phyloP scores from a whole-genome alignment of 2,797 vertebrate genomes.

The Loris lydekkerianus region DNA sequence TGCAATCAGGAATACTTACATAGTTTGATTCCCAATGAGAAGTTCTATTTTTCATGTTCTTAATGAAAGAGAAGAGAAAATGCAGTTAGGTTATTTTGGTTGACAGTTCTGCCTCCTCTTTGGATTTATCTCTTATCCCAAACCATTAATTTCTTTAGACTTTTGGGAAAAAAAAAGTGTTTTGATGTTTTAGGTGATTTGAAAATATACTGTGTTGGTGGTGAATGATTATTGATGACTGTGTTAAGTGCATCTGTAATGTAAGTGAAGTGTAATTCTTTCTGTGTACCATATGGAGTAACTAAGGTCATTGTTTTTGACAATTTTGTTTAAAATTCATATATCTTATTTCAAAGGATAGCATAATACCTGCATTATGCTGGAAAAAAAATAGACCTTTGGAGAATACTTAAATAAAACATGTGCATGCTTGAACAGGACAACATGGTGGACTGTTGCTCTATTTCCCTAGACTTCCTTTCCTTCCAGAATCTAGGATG shows the following conservation, averaged over 20 bases:
- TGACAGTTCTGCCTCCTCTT: conserved; percentile 81
- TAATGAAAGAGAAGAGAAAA: conserved; percentile 82
- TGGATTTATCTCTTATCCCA: conserved; percentile 88
- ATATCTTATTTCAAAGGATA: conserved; percentile 89
- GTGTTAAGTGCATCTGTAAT: conserved; percentile 94
- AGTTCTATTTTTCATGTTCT: conserved; percentile 83
- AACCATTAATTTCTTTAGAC: conserved; percentile 86
- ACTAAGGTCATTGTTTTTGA: conserved; percentile 90
- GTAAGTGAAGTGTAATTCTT: conserved; percentile 94
- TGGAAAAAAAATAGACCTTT: conserved; percentile 91
- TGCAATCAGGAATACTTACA: conserved; percentile 81
- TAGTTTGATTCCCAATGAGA: conserved; percentile 81
- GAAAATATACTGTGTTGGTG: conserved; percentile 90
- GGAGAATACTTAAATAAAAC: conserved; percentile 92
- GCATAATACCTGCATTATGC: conserved; percentile 90
- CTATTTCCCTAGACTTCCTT: conserved; percentile 77
- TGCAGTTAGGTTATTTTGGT: conserved; percentile 82
- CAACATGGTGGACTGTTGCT: conserved; percentile 83
- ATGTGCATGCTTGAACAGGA: conserved; percentile 93
- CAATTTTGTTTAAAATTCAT: conserved; percentile 90
- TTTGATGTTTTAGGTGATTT: conserved; percentile 91
- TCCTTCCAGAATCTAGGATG: neutral
- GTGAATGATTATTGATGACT: conserved; percentile 92
- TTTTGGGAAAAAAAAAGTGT: conserved; percentile 89
- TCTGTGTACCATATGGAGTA: conserved; percentile 93